phyloP scores from a whole-genome alignment of 2,113 vertebrate genomes.

The Stercorarius parasiticus region DNA sequence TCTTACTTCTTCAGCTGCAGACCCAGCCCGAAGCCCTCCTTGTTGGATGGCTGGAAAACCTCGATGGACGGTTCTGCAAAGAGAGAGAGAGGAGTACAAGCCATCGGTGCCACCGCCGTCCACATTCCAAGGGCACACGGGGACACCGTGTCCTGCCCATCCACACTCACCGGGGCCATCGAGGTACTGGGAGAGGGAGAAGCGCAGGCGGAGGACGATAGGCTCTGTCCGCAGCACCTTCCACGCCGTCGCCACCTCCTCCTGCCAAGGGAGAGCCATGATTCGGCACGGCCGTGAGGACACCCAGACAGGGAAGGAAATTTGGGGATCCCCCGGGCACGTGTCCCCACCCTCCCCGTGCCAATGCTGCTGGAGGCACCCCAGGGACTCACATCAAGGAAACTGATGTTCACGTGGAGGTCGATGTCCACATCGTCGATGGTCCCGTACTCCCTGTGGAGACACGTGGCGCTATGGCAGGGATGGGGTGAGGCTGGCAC shows the following conservation, averaged over 20 bases:
- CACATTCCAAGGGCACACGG: accelerated
- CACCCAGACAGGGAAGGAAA: accelerated
- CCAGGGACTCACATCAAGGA: constrained; percentile 89
- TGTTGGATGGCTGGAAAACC: constrained; percentile 98
- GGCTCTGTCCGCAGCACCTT: constrained; percentile 98
- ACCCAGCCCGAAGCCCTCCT: constrained; percentile 95
- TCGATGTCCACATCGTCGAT: constrained; percentile 98
- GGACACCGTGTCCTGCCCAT: accelerated
- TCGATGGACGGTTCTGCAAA: constrained; percentile 93
- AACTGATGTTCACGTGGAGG: constrained; percentile 96
- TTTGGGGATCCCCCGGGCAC: accelerated
- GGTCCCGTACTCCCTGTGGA: constrained; percentile 92
- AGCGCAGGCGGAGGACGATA: constrained; percentile 92
- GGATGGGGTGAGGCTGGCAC: neutral
- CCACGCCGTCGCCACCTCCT: constrained; percentile 98
- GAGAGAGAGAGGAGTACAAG: neutral
- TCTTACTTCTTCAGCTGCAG: constrained; percentile 98
- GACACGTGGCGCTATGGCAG: neutral
- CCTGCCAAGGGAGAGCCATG: constrained; percentile 69
- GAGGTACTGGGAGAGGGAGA: constrained; percentile 98
- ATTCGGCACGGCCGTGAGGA: accelerated
- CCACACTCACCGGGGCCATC: constrained; percentile 93
- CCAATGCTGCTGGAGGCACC: accelerated
- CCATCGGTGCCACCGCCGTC: accelerated
- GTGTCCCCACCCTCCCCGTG: accelerated